Conservation (phyloP, 2,888 invertebrate species). For the Drosophila lutescens region DNA sequence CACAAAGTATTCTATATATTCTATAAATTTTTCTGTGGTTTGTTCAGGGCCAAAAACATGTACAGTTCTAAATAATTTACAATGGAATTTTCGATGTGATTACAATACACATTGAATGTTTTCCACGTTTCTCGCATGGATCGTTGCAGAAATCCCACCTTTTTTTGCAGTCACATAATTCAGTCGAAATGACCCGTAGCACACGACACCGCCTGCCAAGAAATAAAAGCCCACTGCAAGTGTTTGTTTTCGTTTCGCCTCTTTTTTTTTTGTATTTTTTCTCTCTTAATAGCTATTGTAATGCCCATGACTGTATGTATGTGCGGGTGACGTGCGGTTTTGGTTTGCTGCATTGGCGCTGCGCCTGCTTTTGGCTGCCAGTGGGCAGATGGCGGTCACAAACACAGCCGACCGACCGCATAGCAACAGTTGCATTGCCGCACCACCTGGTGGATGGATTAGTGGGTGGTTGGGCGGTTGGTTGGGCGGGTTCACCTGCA, state of each 20-base stretch:
- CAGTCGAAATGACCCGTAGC: slow-evolving; percentile 64
- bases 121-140: slow-evolving; percentile 6
- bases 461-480: not conserved
- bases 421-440: slow-evolving; percentile 33
- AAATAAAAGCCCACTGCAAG: slow-evolving; percentile 39
- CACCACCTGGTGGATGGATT: slow-evolving; percentile 2
- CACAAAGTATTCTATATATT: slow-evolving; percentile 1
- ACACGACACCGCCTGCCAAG: slow-evolving; percentile 52
- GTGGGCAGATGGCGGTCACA: slow-evolving; percentile 47
- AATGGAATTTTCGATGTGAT: slow-evolving; percentile 61
- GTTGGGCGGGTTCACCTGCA: not conserved
- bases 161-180: slow-evolving; percentile 58
- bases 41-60: slow-evolving; percentile 40
- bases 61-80: slow-evolving; percentile 58
- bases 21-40: not conserved
- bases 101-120: slow-evolving; percentile 43
- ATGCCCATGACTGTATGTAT: slow-evolving; percentile 51
- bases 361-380: slow-evolving; percentile 46
- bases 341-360: slow-evolving; percentile 36
- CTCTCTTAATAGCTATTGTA: slow-evolving; percentile 44
- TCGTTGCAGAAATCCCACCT: slow-evolving; percentile 27
- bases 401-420: slow-evolving; percentile 29
- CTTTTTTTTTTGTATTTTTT: slow-evolving; percentile 12
- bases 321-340: slow-evolving; percentile 68
- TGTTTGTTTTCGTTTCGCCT: not conserved